Percentiles rank a stretch among this genome's conserved stretches.
Conservation (phyloP, 2,113 vertebrate species). For the Mandrillus leucophaeus region DNA sequence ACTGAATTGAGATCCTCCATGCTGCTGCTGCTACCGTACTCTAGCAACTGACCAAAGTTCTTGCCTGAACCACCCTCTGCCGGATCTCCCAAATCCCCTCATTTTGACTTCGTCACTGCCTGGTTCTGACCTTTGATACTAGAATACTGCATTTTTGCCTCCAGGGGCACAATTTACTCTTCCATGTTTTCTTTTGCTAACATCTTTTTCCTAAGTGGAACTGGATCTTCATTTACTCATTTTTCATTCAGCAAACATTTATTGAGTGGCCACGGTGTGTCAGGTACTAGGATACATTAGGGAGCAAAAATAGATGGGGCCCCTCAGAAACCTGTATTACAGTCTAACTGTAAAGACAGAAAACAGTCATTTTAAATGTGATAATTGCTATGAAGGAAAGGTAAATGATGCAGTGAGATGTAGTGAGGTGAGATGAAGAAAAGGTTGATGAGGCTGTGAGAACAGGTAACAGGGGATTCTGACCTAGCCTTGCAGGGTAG, state of each 20-base stretch:
- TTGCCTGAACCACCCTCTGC: neutral
- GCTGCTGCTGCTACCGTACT: neutral
- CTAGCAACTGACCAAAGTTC: neutral
- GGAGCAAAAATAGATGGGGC: neutral
- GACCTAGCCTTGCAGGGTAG: neutral
- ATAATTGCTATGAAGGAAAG: neutral
- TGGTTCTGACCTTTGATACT: slow-evolving; percentile 5
- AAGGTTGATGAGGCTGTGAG: neutral
- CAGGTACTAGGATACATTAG: neutral
- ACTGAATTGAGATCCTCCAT: neutral
- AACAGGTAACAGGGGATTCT: neutral
- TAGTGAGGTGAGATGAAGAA: neutral
- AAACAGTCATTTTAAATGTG: neutral
- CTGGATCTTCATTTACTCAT: neutral
- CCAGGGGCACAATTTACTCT: neutral
- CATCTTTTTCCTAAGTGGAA: neutral
- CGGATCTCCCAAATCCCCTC: neutral
- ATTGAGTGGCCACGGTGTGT: neutral
- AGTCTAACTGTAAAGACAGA: neutral
- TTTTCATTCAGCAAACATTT: neutral
- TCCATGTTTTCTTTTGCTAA: slow-evolving; percentile 12
- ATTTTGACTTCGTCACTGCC: neutral
- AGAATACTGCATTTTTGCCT: neutral
- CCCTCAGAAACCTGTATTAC: neutral
- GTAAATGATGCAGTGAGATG: neutral